Percentiles rank a stretch among this genome's conserved stretches.
These are phyloP conservation scores for Columbina picui DNA, from an alignment of 2,113 vertebrate species.

Conservation along the genomic window DNA sequence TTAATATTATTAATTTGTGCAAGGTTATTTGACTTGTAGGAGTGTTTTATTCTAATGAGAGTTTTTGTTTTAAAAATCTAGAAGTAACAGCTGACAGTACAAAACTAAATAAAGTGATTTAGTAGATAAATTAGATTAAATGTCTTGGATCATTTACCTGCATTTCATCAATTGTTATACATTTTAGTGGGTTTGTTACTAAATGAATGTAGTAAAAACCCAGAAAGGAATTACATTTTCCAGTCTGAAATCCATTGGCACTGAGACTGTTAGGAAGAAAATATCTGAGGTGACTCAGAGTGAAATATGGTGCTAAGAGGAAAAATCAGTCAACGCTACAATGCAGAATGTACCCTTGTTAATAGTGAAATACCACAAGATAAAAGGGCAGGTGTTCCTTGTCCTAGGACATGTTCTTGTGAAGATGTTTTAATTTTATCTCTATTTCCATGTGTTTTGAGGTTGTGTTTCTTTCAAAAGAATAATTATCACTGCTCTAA, in stretches of 20 bases:
- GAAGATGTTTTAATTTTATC: background rate
- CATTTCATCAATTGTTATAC: background rate
- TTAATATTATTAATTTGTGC: background rate
- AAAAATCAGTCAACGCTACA: background rate
- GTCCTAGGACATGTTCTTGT: background rate
- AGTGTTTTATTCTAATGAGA: background rate
- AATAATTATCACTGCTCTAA: background rate
- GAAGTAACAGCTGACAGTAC: background rate
- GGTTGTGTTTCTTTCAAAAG: background rate
- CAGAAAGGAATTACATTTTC: constrained; percentile 39
- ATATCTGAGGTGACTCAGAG: background rate
- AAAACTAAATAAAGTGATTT: constrained; percentile 32
- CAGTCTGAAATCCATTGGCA: background rate
- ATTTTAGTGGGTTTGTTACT: constrained; percentile 27
- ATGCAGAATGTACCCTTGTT: background rate
- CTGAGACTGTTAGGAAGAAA: background rate
- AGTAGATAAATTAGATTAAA: constrained; percentile 28
- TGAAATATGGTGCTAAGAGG: background rate
- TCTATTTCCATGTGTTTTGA: background rate
- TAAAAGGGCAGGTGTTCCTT: background rate
- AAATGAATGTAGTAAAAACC: constrained; percentile 11
- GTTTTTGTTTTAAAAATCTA: background rate
- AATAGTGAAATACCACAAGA: background rate
- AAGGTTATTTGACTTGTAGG: background rate
- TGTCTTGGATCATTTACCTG: constrained; percentile 23